A percentile compares a stretch with the other conserved stretches of the same genome.
Conservation (phyloP, 1,140 invertebrate species). For the Prorops nasuta region DNA sequence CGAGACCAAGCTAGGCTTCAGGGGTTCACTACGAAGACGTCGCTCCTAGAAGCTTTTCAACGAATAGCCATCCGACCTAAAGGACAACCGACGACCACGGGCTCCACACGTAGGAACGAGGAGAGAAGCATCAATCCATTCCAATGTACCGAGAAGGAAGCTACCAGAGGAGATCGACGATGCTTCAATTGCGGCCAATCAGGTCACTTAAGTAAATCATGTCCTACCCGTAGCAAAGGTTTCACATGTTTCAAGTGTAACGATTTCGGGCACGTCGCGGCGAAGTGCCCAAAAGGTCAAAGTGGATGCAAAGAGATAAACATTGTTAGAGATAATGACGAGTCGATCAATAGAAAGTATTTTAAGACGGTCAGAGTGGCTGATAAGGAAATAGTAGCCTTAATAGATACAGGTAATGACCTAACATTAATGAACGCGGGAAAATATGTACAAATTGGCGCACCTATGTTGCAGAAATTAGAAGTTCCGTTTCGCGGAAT, state of each 20-base stretch:
- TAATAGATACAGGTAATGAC: neutral
- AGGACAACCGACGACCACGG: neutral
- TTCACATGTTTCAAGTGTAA: neutral
- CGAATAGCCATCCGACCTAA: neutral
- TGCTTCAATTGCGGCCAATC: neutral
- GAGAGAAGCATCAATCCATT: neutral
- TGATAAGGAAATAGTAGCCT: neutral
- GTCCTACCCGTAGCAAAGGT: neutral
- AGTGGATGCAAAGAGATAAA: neutral
- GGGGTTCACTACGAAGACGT: neutral
- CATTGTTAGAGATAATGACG: neutral
- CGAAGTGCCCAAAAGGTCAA: neutral
- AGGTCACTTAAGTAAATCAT: neutral
- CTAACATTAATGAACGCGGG: conserved; percentile 2
- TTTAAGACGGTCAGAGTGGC: neutral
- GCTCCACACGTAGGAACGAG: neutral
- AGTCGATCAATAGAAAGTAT: neutral
- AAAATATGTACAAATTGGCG: neutral
- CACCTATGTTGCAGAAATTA: neutral
- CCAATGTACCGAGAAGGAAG: neutral
- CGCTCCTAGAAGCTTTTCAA: neutral
- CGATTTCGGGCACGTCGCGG: neutral
- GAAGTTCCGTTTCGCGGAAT: neutral
- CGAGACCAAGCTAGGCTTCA: conserved; percentile 6
- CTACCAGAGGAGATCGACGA: neutral